A percentile compares a stretch with the other conserved stretches of the same genome.
Conservation (phyloP, 2,113 vertebrate genomes). For the Trematocara variabile region DNA sequence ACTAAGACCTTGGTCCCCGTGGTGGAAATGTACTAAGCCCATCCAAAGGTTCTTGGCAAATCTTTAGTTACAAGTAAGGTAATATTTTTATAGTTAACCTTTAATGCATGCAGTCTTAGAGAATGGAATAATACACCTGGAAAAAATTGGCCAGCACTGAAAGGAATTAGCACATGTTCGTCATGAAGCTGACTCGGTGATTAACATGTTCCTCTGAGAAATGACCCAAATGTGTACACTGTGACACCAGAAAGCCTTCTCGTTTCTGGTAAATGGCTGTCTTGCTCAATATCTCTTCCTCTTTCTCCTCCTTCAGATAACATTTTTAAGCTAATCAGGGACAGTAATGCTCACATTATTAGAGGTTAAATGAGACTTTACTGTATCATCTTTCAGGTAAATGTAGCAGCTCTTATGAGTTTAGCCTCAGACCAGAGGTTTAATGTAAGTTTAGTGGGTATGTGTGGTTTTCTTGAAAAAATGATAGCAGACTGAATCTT, state of each 20-base stretch:
- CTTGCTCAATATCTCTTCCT: not conserved
- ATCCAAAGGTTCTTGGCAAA: not conserved
- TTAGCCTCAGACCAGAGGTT: not conserved
- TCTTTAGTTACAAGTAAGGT: not conserved
- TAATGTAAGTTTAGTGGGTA: conserved; percentile 2
- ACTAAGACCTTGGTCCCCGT: not conserved
- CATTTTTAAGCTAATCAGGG: conserved; percentile 3
- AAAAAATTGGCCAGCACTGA: not conserved
- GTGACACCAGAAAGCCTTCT: conserved; percentile 9
- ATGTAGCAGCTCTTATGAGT: not conserved
- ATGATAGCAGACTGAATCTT: not conserved
- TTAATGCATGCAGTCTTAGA: not conserved
- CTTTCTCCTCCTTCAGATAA: conserved; percentile 8
- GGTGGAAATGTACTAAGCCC: not conserved
- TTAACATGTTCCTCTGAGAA: not conserved
- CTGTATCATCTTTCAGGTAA: not conserved
- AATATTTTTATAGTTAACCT: not conserved
- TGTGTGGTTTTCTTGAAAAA: not conserved
- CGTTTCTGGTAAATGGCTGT: not conserved
- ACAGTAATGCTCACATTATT: conserved; percentile 11
- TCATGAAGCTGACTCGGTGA: not conserved
- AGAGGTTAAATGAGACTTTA: not conserved
- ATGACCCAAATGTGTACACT: conserved; percentile 1
- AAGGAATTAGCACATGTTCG: not conserved
- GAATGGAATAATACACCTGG: not conserved